A percentile compares a stretch with the other conserved stretches of the same genome.
Evolutionary conservation across 37 sponge, comb jelly and placozoan genomes (phyloP).

Genomic region (Oopsacas minuta): DNA sequence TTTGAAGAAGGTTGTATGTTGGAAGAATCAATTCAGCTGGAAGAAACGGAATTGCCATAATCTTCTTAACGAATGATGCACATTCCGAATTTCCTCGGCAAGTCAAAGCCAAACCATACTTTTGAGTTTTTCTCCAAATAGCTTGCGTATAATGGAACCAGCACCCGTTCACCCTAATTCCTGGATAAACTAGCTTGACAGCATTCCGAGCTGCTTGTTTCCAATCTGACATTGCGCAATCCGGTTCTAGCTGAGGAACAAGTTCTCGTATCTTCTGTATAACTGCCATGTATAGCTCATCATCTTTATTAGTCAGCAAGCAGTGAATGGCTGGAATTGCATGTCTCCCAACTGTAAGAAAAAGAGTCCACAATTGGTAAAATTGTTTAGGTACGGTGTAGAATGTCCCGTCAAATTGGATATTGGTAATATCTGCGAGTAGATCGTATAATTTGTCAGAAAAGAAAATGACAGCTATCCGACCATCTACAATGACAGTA

Average conservation of each 20-base stretch:
- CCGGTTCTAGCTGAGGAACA: not conserved
- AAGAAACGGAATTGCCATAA: not conserved
- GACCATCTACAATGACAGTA: too few species aligned
- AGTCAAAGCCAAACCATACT: not conserved
- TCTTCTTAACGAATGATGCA: not conserved
- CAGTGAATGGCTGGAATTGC: not conserved
- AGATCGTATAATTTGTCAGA: too few species aligned
- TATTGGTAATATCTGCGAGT: too few species aligned
- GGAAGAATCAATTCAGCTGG: not conserved
- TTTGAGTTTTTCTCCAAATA: conserved; percentile 11
- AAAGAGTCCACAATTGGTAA: conserved; percentile 1
- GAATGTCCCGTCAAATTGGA: not conserved
- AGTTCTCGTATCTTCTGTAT: not conserved
- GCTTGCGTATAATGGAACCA: not conserved
- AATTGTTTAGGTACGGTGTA: too few species aligned
- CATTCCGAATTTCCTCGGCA: too few species aligned
- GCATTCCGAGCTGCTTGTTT: not conserved
- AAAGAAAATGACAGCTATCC: too few species aligned
- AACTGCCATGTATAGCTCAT: not conserved
- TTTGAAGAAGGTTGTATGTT: not conserved
- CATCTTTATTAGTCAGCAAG: not conserved
- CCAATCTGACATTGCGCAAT: not conserved
- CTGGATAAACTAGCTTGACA: not conserved
- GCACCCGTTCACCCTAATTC: not conserved
- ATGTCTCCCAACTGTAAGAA: not conserved